Evolutionary conservation across 2,113 vertebrate species (phyloP).

Genomic region (Mirza zaza): DNA sequence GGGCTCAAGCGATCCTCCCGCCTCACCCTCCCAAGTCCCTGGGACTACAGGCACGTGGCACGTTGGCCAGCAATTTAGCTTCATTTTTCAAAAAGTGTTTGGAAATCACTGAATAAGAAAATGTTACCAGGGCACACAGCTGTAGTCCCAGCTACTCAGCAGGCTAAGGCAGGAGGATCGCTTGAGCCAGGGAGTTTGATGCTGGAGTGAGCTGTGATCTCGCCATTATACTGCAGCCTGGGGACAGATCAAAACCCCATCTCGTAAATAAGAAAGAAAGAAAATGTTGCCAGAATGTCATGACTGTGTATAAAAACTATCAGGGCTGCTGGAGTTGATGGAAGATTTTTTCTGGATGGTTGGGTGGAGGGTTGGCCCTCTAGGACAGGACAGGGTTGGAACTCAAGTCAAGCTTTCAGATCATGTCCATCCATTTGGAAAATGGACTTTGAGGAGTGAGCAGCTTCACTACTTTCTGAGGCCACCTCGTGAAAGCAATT

Average conservation of each 20-base stretch:
- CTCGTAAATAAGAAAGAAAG: no score
- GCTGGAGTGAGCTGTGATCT: no score
- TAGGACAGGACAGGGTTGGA: neutral
- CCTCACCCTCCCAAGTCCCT: no score
- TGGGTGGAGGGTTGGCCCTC: neutral
- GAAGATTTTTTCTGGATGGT: neutral
- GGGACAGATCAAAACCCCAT: no score
- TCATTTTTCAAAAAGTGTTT: neutral
- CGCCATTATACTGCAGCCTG: no score
- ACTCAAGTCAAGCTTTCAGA: neutral
- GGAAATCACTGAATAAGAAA: neutral
- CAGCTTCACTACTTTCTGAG: neutral
- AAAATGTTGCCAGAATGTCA: neutral
- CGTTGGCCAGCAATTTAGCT: no score
- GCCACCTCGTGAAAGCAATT: neutral
- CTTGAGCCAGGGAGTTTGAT: no score
- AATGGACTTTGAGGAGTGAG: neutral
- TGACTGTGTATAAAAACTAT: neutral
- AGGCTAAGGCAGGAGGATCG: no score
- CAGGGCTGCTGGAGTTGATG: neutral
- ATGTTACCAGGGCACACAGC: neutral
- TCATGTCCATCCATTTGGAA: neutral
- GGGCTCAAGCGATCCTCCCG: no score
- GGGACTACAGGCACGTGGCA: no score
- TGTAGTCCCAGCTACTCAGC: no score